Percentiles rank a stretch among this genome's conserved stretches.
phyloP scores from a whole-genome alignment of 2,797 vertebrate genomes.

The Gambusia yucatana region DNA sequence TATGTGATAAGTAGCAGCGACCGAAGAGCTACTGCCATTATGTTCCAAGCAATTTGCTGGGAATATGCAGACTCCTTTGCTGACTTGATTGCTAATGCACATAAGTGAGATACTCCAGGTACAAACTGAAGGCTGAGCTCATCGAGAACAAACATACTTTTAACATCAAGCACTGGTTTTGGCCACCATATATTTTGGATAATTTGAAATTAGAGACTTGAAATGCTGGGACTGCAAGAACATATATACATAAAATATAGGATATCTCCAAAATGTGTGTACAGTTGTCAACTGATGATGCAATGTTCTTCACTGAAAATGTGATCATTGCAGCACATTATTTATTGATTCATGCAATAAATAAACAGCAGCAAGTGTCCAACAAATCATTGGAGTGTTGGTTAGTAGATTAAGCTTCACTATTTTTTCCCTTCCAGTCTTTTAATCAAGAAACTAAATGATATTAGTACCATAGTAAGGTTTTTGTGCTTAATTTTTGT shows the following conservation, averaged over 20 bases:
- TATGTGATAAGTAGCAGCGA: not conserved
- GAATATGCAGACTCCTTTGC: not conserved
- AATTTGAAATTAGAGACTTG: not conserved
- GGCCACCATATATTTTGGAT: not conserved
- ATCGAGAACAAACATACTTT: not conserved
- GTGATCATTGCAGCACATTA: not conserved
- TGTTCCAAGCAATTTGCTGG: not conserved
- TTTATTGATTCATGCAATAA: constrained; percentile 7
- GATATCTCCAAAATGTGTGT: not conserved
- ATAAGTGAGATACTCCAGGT: not conserved
- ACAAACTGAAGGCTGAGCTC: not conserved
- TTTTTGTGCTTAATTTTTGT: not conserved
- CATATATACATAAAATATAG: not conserved
- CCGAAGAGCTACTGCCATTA: not conserved
- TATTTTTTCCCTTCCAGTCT: not conserved
- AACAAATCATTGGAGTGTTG: constrained; percentile 4
- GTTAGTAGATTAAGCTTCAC: not conserved
- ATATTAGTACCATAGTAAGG: not conserved
- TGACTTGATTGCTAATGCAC: not conserved
- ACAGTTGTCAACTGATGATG: not conserved
- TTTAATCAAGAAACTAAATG: not conserved
- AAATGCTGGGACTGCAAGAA: not conserved
- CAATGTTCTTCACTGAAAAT: not conserved
- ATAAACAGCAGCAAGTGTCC: constrained; percentile 13
- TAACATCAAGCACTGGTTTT: not conserved